Percentiles rank a stretch among this genome's conserved stretches.
phyloP scores from a whole-genome alignment of 2,113 vertebrate genomes.

The Melierax canorus region DNA sequence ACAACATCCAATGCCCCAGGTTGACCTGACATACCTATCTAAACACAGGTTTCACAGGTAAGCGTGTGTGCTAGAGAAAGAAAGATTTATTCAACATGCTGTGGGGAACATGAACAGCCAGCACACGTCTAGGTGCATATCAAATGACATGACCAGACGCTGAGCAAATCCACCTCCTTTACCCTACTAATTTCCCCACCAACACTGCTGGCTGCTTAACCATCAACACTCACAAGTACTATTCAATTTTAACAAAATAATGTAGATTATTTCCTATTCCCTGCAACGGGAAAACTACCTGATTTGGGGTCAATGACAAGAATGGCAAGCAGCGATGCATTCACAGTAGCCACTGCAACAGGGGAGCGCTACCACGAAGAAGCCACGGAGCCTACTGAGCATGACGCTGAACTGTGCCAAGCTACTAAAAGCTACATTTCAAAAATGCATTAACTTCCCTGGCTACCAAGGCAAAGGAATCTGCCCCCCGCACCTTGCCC shows the following conservation, averaged over 20 bases:
- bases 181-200: neutral
- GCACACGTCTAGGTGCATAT: neutral
- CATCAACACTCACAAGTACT: neutral
- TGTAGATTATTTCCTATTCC: neutral
- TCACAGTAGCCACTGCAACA: neutral
- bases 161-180: neutral
- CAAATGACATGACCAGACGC: neutral
- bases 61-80: too few species aligned
- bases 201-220: neutral
- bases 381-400: neutral
- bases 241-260: neutral
- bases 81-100: neutral
- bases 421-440: neutral
- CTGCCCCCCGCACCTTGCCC: neutral
- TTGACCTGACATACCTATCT: neutral
- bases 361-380: neutral
- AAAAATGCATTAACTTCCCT: neutral
- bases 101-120: neutral
- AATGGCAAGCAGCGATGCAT: neutral
- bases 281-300: neutral
- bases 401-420: neutral
- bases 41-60: too few species aligned
- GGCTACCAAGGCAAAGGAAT: neutral
- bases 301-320: neutral
- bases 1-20: neutral